Percentiles rank a stretch among this genome's conserved stretches.
phyloP scores from a whole-genome alignment of 2,888 invertebrate species.

The Drosophila eohydei region DNA sequence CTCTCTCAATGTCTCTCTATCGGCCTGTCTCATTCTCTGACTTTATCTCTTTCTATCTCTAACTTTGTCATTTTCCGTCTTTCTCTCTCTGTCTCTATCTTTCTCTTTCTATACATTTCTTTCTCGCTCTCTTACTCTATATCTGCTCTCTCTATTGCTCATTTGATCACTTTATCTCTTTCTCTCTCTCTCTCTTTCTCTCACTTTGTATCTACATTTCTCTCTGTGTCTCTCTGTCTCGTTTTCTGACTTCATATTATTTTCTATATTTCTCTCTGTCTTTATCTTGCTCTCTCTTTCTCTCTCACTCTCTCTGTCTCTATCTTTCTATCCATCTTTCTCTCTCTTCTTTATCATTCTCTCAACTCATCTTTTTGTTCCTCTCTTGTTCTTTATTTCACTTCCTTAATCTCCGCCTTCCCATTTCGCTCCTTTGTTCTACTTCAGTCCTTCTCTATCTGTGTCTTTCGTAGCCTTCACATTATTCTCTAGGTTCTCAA shows the following conservation, averaged over 20 bases:
- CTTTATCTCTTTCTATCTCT: too few species aligned
- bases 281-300: too few species aligned
- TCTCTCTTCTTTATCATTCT: background rate
- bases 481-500: background rate
- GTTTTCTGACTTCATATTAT: too few species aligned
- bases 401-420: too few species aligned
- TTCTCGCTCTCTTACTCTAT: background rate
- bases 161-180: background rate
- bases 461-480: background rate
- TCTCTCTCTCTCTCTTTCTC: background rate
- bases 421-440: background rate
- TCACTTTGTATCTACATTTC: background rate
- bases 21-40: too few species aligned
- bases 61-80: too few species aligned
- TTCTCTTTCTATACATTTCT: background rate
- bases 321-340: background rate
- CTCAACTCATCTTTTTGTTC: too few species aligned
- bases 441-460: background rate
- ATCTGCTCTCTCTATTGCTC: too few species aligned
- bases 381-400: background rate
- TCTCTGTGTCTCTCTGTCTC: too few species aligned
- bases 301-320: background rate
- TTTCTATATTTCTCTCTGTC: too few species aligned
- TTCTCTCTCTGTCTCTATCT: background rate
- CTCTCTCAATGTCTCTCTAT: too few species aligned